These are phyloP conservation scores for Ophion ellenae DNA, from an alignment of 2,888 invertebrate species.

Conservation along the genomic window DNA sequence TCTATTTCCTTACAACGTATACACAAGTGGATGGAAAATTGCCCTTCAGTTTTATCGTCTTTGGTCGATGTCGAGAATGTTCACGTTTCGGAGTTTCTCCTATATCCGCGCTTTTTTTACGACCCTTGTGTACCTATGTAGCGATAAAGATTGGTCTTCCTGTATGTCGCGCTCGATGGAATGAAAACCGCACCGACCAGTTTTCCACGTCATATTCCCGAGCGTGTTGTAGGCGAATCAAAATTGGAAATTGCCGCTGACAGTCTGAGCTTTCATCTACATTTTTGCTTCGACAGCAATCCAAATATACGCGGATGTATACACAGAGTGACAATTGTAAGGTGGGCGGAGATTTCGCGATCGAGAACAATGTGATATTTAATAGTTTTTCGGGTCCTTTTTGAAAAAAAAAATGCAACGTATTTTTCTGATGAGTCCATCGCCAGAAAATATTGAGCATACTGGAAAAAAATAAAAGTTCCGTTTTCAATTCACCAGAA, in stretches of 20 bases:
- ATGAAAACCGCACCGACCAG: neutral
- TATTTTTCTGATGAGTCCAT: too few relatives aligned
- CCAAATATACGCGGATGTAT: neutral
- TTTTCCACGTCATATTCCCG: neutral
- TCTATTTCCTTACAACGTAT: neutral
- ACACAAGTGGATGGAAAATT: neutral
- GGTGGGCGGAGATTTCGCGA: neutral
- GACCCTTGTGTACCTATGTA: neutral
- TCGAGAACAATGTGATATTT: neutral
- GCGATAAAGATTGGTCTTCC: neutral
- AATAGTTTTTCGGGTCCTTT: neutral
- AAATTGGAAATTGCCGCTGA: conserved; percentile 19
- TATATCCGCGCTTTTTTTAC: neutral
- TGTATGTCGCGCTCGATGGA: neutral
- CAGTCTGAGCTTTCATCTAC: conserved; percentile 14
- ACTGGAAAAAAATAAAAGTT: too few relatives aligned
- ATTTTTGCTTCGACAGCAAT: conserved; percentile 6
- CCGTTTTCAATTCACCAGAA: too few relatives aligned
- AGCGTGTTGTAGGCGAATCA: conserved; percentile 22
- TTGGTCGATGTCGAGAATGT: neutral
- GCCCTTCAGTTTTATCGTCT: neutral
- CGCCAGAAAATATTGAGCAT: too few relatives aligned
- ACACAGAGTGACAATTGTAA: neutral
- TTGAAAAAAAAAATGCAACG: too few relatives aligned
- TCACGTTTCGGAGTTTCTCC: neutral